A percentile compares a stretch with the other conserved stretches of the same genome.
Evolutionary conservation across 2,113 vertebrate species (phyloP).

Genomic region (Platichthys stellatus): DNA sequence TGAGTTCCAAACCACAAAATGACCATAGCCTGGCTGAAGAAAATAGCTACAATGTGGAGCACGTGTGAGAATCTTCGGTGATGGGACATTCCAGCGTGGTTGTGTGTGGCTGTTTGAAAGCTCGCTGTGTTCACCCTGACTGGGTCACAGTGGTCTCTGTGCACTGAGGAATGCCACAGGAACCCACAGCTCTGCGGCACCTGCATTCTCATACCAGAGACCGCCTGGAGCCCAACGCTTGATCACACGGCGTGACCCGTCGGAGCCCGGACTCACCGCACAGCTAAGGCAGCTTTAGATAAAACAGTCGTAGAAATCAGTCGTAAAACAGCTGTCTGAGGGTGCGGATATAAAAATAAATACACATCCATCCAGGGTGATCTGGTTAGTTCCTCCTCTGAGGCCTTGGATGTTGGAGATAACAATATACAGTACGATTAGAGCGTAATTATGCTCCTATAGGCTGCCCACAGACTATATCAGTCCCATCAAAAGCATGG

Average conservation of each 20-base stretch:
- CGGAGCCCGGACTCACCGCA: slow-evolving; percentile 37
- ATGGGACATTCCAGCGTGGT: slow-evolving; percentile 77
- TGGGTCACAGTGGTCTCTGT: slow-evolving; percentile 55
- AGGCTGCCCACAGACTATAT: not conserved
- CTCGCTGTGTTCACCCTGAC: slow-evolving; percentile 34
- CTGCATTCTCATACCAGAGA: slow-evolving; percentile 70
- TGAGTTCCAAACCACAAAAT: slow-evolving; percentile 47
- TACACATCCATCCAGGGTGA: slow-evolving; percentile 40
- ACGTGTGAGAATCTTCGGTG: slow-evolving; percentile 57
- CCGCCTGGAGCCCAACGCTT: slow-evolving; percentile 56
- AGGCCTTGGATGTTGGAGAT: slow-evolving; percentile 34
- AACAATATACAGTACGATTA: slow-evolving; percentile 40
- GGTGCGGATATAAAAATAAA: slow-evolving; percentile 36
- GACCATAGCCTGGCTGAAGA: slow-evolving; percentile 38
- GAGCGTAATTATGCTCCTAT: slow-evolving; percentile 36
- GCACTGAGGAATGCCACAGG: slow-evolving; percentile 66
- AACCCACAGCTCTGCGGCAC: slow-evolving; percentile 68
- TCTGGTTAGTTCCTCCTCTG: slow-evolving; percentile 31
- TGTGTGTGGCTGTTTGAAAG: slow-evolving; percentile 60
- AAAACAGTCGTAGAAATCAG: slow-evolving; percentile 40
- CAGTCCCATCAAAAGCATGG: slow-evolving; percentile 18
- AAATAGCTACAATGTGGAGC: slow-evolving; percentile 52
- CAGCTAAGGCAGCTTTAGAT: slow-evolving; percentile 31
- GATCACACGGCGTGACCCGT: slow-evolving; percentile 65
- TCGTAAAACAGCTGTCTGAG: slow-evolving; percentile 46